These are phyloP conservation scores for Microctenopoma stevenorrisi DNA, from an alignment of 2,797 vertebrate species.

Conservation along the genomic window DNA sequence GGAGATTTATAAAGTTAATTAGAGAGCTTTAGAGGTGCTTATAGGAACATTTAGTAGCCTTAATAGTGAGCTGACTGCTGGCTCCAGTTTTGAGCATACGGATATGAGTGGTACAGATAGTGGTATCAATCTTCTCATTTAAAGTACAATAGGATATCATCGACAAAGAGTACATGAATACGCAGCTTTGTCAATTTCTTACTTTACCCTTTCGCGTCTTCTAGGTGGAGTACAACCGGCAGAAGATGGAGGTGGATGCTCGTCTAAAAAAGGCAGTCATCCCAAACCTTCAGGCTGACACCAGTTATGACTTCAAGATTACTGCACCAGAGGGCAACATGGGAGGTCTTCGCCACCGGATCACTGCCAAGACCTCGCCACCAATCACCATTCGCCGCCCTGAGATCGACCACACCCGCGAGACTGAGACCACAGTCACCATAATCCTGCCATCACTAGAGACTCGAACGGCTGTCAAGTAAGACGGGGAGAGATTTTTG, in stretches of 20 bases:
- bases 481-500: constrained; percentile 48
- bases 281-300: constrained; percentile 91
- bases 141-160: background rate
- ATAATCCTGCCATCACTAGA: constrained; percentile 92
- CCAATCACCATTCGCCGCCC: constrained; percentile 90
- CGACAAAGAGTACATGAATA: background rate
- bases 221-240: constrained; percentile 94
- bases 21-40: background rate
- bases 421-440: constrained; percentile 90
- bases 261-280: constrained; percentile 94
- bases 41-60: background rate
- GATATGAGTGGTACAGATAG: background rate
- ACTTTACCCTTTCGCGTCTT: background rate
- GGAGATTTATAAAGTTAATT: background rate
- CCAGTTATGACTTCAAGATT: constrained; percentile 94
- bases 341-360: constrained; percentile 94
- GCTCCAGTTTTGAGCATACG: too few species aligned
- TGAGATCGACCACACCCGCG: constrained; percentile 89
- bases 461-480: constrained; percentile 89
- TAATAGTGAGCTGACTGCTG: background rate
- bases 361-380: constrained; percentile 93
- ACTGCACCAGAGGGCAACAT: constrained; percentile 93
- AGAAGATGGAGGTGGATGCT: constrained; percentile 93
- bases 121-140: background rate
- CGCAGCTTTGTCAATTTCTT: background rate